Evolutionary conservation across 2,797 vertebrate species (phyloP), one percentile per base, ranked within the genome.

Genomic region (Ctenopoma kingsleyae): DNA sequence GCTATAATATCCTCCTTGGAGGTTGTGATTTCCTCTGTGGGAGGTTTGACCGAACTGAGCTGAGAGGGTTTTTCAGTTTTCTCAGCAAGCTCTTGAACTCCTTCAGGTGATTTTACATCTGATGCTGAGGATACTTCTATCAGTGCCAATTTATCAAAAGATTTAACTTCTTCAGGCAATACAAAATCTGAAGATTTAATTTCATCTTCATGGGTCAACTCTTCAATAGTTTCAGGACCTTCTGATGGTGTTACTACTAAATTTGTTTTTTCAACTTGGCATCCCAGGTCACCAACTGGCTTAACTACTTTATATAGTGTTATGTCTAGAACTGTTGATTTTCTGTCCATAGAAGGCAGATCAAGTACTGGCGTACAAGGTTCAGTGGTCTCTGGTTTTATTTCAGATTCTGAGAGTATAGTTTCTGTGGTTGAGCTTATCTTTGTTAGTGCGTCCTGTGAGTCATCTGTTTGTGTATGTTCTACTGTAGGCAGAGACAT

Each of bases 1-100:
- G 16, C 36, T 50, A 52, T 20, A 63, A 15, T 60, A 15, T 89
- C 81, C 15, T 86, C 81, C 17, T 84, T 82, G 12, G 78, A 53
- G 3, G 48, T 53, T 61, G 17, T 20, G 5, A 48, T 71, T 83
- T 79, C 75, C 30, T 87, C 74, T 68, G 54, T 48, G 23, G 47
- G 49, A 74, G 46, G 17, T 63, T 63, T 70, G 23, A 70, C 32
- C 70, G 56, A 50, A 76, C 35, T 74, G 1, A 41, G n/a, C 32
- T 89, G 68, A 50, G 27, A 8, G n/a, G 19, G 15, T 58, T 2
- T 75, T 77, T 77, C 50, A 35, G 6, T 46, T 70, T 78, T 62
- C 0, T 83, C 74, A 22, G 63, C 23, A 65, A 56, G 20, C 10
- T 68, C 52, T 57, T 83, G 48, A 44, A 54, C 27, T 41, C 6